A percentile compares a stretch with the other conserved stretches of the same genome.
Conservation (phyloP, 2,888 invertebrate species). For the Lagria hirta region DNA sequence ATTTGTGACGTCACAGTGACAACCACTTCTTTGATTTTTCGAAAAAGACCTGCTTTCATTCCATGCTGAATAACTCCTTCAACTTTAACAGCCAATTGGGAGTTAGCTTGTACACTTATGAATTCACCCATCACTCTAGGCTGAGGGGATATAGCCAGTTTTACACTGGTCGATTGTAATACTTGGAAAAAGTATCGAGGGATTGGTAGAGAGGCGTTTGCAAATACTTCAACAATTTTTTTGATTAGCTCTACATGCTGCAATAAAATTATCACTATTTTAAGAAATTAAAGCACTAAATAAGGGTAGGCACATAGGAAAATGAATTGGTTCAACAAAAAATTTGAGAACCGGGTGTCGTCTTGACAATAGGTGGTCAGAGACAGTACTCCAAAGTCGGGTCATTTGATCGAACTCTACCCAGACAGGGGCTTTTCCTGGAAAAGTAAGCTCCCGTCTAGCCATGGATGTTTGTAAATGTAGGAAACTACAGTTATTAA, state of each 20-base stretch:
- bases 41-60: slow-evolving; percentile 66
- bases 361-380: too few species aligned
- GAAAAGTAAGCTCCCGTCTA: too few species aligned
- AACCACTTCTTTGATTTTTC: slow-evolving; percentile 70
- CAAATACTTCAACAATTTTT: slow-evolving; percentile 63
- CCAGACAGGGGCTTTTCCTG: too few species aligned
- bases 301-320: too few species aligned
- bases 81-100: slow-evolving; percentile 87
- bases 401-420: too few species aligned
- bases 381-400: too few species aligned
- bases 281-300: neutral
- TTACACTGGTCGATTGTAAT: slow-evolving; percentile 78
- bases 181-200: slow-evolving; percentile 83
- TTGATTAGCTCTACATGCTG: slow-evolving; percentile 61
- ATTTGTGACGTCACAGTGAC: slow-evolving; percentile 69
- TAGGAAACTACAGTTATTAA: too few species aligned
- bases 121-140: slow-evolving; percentile 79
- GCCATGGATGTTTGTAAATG: too few species aligned
- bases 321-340: too few species aligned
- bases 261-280: slow-evolving; percentile 31
- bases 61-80: slow-evolving; percentile 88
- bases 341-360: too few species aligned
- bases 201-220: slow-evolving; percentile 66
- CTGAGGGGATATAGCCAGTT: slow-evolving; percentile 79
- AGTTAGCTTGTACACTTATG: slow-evolving; percentile 78